Evolutionary conservation across 2,113 vertebrate species (phyloP), one percentile per base, ranked within the genome.

Genomic region (Piprites chloris): DNA sequence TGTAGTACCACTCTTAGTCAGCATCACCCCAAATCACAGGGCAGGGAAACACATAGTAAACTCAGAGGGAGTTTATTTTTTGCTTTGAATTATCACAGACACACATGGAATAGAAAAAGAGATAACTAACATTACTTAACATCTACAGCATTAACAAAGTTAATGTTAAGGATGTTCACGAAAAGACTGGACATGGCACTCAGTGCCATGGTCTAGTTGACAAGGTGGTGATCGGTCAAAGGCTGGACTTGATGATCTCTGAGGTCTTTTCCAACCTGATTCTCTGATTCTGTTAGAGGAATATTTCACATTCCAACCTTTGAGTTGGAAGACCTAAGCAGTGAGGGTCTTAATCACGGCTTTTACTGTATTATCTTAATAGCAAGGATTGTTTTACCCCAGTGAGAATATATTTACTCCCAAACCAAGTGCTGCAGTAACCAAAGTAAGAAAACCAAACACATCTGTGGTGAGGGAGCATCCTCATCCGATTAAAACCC

Each of bases 1-100:
- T 84, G 58, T 73, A 85, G 41, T 87, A 69, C 41, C 35, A 33
- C 37, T 92, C 88, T 97, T 91, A 96, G 91, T 97, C 86, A 92
- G 90, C 80, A 75, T 20, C 88, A 65, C 62, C 58, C 37, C 69
- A 72, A 90, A 66, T 49, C 77, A 65, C 41, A 72, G 33, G 26
- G 46, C 78, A 90, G 55, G 28, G 39, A 86, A 90, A 84, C 71
- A 62, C 0, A 0, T 0, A 68, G n/a, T 50, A 72, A 85, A 85
- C 58, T 72, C 68, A 30, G 49, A 74, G 50, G 35, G 41, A 72
- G 41, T 18, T 78, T 26, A 63, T n/a, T 67, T 90, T 69, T 74
- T 20, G 37, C 55, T 84, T 56, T 44, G 55, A 82, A 46, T 58
- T 87, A n/a, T 17, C 47, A 26, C 0, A 86, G 39, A 55, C 11